Evolutionary conservation across 2,113 vertebrate genomes (phyloP).

Genomic region (Brachypodius melanocephalos): DNA sequence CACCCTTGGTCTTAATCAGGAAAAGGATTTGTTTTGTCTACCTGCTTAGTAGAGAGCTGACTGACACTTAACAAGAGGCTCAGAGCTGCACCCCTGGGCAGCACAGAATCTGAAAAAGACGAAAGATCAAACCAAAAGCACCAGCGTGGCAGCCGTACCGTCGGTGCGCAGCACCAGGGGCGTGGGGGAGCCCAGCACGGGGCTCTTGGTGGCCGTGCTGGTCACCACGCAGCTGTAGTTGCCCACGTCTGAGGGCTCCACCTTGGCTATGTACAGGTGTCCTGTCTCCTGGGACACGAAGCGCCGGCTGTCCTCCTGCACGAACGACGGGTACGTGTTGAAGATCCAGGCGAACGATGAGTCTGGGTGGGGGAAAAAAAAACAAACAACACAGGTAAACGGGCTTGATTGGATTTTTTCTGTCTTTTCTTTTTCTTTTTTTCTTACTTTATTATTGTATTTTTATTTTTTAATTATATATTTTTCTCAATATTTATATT

Average conservation of each 20-base stretch:
- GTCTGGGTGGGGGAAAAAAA: constrained; percentile 65
- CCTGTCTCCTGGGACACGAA: constrained; percentile 95
- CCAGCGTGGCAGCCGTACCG: constrained; percentile 69
- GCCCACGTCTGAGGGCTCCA: constrained; percentile 89
- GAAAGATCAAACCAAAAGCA: too few relatives aligned
- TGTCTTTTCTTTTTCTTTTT: not conserved
- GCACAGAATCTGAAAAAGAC: not conserved
- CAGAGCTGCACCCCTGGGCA: not conserved
- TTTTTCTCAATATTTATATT: too few relatives aligned
- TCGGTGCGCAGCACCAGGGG: constrained; percentile 88
- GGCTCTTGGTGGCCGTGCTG: constrained; percentile 77
- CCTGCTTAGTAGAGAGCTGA: not conserved
- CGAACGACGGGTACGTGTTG: constrained; percentile 88
- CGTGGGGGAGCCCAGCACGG: constrained; percentile 86
- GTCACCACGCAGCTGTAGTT: constrained; percentile 93
- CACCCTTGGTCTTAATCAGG: not conserved
- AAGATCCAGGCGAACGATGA: constrained; percentile 91
- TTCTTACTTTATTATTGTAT: not conserved
- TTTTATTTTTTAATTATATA: too few relatives aligned
- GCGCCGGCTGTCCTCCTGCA: constrained; percentile 88
- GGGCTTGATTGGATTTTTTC: not conserved
- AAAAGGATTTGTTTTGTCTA: not conserved
- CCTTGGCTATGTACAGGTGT: constrained; percentile 92
- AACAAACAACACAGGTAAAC: not conserved
- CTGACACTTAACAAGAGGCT: not conserved